These are phyloP conservation scores for Myodes glareolus DNA, from an alignment of 2,113 vertebrate species.

Conservation along the genomic window DNA sequence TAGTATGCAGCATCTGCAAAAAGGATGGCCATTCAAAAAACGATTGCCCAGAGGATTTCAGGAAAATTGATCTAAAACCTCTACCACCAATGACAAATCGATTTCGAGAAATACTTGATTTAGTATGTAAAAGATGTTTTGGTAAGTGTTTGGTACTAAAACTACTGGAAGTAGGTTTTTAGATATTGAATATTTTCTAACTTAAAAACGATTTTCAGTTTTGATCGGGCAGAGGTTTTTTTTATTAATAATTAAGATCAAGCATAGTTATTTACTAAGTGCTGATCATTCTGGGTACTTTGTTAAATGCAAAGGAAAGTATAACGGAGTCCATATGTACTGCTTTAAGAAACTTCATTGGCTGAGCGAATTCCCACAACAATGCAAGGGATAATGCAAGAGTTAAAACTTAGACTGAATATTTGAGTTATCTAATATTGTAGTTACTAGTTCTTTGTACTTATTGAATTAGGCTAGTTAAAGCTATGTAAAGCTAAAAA, in stretches of 20 bases:
- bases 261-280: conserved; percentile 20
- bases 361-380: no score
- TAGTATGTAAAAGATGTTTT: conserved; percentile 95
- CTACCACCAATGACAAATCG: conserved; percentile 94
- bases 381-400: no score
- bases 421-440: neutral
- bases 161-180: conserved; percentile 14
- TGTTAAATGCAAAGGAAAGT: neutral
- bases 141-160: conserved; percentile 86
- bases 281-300: neutral
- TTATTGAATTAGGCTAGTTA: conserved; percentile 46
- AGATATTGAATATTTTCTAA: conserved; percentile 42
- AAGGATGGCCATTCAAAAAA: conserved; percentile 98
- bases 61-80: conserved; percentile 97
- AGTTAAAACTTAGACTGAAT: neutral
- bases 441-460: neutral
- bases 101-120: conserved; percentile 96
- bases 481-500: conserved; percentile 38
- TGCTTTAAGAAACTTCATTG: conserved; percentile 23
- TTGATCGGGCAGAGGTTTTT: neutral
- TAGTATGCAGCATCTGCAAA: conserved; percentile 99
- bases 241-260: neutral
- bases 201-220: conserved; percentile 36
- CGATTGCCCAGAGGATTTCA: conserved; percentile 98
- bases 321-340: neutral